Percentiles rank a stretch among this genome's conserved stretches.
These are phyloP conservation scores for Tholera decimalis DNA, from an alignment of 2,888 invertebrate species.

Conservation along the genomic window DNA sequence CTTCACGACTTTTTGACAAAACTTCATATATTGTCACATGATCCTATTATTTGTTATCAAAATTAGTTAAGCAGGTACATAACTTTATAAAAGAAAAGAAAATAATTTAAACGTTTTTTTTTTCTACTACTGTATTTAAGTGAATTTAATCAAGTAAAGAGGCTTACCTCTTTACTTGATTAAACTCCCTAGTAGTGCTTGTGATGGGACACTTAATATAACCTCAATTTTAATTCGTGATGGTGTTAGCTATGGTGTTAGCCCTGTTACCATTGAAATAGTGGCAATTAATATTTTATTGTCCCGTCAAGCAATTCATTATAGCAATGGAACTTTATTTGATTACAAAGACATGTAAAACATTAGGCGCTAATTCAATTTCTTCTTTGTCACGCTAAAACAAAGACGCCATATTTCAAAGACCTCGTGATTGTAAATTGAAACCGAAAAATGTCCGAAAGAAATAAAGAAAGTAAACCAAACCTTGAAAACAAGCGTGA, in stretches of 20 bases:
- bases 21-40: too few relatives aligned
- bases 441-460: conserved; percentile 36
- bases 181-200: not conserved
- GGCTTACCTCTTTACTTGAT: conserved; percentile 15
- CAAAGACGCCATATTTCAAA: conserved; percentile 17
- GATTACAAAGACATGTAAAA: conserved; percentile 15
- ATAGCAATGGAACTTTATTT: conserved; percentile 53
- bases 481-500: conserved; percentile 31
- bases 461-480: conserved; percentile 27
- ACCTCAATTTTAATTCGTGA: conserved; percentile 23
- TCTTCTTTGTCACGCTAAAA: not conserved
- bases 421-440: not conserved
- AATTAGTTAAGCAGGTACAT: too few relatives aligned
- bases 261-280: conserved; percentile 8
- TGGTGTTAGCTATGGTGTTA: conserved; percentile 14
- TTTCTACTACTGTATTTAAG: too few relatives aligned
- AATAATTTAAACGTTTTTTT: too few relatives aligned
- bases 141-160: too few relatives aligned
- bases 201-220: conserved; percentile 6
- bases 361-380: conserved; percentile 15
- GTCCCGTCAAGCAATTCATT: conserved; percentile 54
- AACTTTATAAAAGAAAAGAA: too few relatives aligned
- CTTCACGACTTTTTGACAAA: too few relatives aligned
- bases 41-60: too few relatives aligned
- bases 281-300: conserved; percentile 51